Base-by-base conservation (phyloP, 2,113 vertebrate species). In the Pomatostomus ruficeps region DNA sequence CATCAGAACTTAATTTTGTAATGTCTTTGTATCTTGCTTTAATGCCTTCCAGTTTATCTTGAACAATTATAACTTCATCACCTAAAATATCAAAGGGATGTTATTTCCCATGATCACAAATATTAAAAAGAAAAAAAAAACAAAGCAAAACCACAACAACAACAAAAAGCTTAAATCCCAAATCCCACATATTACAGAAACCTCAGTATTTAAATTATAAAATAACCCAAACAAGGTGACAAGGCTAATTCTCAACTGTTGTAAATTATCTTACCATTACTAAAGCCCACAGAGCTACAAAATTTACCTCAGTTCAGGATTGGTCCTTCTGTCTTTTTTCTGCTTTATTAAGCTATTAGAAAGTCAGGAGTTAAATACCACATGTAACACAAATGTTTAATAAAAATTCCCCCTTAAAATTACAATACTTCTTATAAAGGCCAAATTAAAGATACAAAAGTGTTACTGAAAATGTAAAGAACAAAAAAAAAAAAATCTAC, bases 1-100 rank as follows among this genome's bases (percentile, higher is more conserved):
- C 99, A 9, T 98, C 97, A 31, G 95, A 91, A 93, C 99, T 99
- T 97, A 99, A 91, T 25, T 98, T 97, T 42, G 96, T 98, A 85
- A 99, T 99, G 81, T 99, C 99, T 92, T 97, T 98, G 91, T 99
- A 99, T 83, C 99, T 98, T 0, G 97, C 96, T 98, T 99, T 99
- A 96, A 99, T 99, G 88, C 98, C 98, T 85, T 99, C 99, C 94
- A 99, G 97, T 96, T 99, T 99, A 94, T 99, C 99, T 97, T 99
- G 99, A 97, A 99, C 99, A 72, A 99, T 98, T 81, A 99, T 95
- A 93, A 99, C 99, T 98, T 99, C 99, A 91, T 99, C 99, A 93
- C 99, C 99, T 99, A 94, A 83, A 97, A 96, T 85, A 95, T 68
- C 70, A 97, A 97, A 94, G 31, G 35, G 23, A 85, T n/a, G 23